Conservation (phyloP, 2,888 invertebrate genomes). For the Plutella xylostella region DNA sequence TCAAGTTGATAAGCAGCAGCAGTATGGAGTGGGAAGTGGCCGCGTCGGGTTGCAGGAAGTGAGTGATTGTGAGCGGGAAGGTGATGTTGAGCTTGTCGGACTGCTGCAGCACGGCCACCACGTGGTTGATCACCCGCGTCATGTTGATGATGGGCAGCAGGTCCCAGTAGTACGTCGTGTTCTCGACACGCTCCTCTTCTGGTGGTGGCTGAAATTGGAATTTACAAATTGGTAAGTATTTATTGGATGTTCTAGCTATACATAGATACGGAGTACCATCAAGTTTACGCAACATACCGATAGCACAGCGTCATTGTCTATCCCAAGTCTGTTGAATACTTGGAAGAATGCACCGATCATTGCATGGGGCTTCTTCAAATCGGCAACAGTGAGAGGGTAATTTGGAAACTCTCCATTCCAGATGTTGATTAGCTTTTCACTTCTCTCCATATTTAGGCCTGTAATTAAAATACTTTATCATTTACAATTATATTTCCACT, state of each 20-base stretch:
- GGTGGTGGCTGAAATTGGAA: constrained; percentile 31
- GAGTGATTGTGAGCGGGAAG: constrained; percentile 21
- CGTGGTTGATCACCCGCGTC: constrained; percentile 40
- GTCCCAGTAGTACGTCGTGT: constrained; percentile 46
- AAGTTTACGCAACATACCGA: constrained; percentile 35
- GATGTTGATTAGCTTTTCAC: constrained; percentile 35
- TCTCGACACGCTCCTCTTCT: constrained; percentile 39
- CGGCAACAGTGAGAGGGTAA: constrained; percentile 30
- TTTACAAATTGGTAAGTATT: too few species aligned
- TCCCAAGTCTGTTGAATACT: constrained; percentile 41
- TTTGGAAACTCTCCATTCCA: constrained; percentile 48
- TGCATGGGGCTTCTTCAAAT: constrained; percentile 42
- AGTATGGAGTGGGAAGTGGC: constrained; percentile 35
- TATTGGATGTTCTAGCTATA: not conserved
- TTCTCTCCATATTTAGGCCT: constrained; percentile 23
- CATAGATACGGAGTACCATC: too few species aligned
- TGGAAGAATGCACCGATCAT: constrained; percentile 44
- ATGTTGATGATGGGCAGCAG: constrained; percentile 49
- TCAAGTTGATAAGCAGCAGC: constrained; percentile 37
- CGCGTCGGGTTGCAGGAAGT: constrained; percentile 42
- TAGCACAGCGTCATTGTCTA: constrained; percentile 40
- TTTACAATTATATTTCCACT: too few species aligned
- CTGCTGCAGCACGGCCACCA: constrained; percentile 33
- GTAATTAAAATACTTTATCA: too few species aligned
- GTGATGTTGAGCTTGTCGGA: constrained; percentile 23